Percentiles rank a stretch among this genome's conserved stretches.
These are phyloP conservation scores for Goniozus legneri DNA, from an alignment of 1,140 invertebrate genomes.

Conservation along the genomic window DNA sequence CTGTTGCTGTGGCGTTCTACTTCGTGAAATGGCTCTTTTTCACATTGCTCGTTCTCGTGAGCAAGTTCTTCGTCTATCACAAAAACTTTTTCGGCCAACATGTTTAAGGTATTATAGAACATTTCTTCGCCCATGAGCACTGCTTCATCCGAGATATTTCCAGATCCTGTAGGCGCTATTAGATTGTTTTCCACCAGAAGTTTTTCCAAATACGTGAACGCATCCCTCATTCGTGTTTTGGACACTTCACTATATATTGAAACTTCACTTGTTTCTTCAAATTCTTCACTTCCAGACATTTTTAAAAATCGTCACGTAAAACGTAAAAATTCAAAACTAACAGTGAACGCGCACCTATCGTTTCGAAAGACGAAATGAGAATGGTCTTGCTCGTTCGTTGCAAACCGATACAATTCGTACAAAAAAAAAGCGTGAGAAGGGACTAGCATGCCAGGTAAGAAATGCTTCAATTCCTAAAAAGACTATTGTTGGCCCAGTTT, in stretches of 20 bases:
- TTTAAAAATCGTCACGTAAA: too few relatives aligned
- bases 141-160: neutral
- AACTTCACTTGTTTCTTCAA: neutral
- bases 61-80: constrained; percentile 1
- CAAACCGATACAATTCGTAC: too few relatives aligned
- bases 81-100: neutral
- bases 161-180: neutral
- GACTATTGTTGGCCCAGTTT: too few relatives aligned
- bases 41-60: neutral
- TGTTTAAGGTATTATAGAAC: neutral
- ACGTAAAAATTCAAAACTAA: too few relatives aligned
- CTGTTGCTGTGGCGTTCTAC: too few relatives aligned
- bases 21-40: neutral
- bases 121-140: neutral
- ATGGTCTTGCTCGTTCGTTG: too few relatives aligned
- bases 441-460: too few relatives aligned
- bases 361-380: too few relatives aligned
- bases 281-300: too few relatives aligned
- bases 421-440: too few relatives aligned
- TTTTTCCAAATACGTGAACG: neutral
- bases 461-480: too few relatives aligned
- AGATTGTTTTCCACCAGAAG: neutral
- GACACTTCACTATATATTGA: neutral
- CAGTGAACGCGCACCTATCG: too few relatives aligned
- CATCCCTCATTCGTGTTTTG: neutral